A percentile compares a stretch with the other conserved stretches of the same genome.
Conservation (phyloP, 1,140 invertebrate genomes). For the Cepaea nemoralis region DNA sequence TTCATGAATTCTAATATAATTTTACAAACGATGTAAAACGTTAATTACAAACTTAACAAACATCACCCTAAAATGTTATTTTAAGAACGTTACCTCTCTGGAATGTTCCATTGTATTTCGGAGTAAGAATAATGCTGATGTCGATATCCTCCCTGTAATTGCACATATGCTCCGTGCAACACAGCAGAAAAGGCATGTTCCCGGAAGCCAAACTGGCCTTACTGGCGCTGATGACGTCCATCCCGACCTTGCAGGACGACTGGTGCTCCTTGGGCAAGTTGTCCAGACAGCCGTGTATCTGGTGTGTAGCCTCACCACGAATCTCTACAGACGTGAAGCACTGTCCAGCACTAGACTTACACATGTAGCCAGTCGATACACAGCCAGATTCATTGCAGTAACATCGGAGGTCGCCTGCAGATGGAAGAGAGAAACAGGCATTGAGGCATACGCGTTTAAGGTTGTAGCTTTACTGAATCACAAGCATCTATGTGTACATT, state of each 20-base stretch:
- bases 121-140: slow-evolving; percentile 46
- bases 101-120: slow-evolving; percentile 53
- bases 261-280: slow-evolving; percentile 64
- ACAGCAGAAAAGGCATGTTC: slow-evolving; percentile 75
- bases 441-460: too few species aligned
- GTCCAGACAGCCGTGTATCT: slow-evolving; percentile 77
- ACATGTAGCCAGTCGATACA: slow-evolving; percentile 86
- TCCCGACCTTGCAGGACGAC: slow-evolving; percentile 39
- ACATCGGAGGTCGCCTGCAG: slow-evolving; percentile 79
- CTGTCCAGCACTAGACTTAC: slow-evolving; percentile 79
- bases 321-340: slow-evolving; percentile 79
- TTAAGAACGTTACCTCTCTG: slow-evolving; percentile 46
- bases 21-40: too few species aligned
- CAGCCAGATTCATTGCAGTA: slow-evolving; percentile 86
- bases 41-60: too few species aligned
- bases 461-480: too few species aligned
- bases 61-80: too few species aligned
- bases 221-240: slow-evolving; percentile 72
- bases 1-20: too few species aligned
- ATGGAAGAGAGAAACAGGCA: slow-evolving; percentile 24
- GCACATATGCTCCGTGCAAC: slow-evolving; percentile 85
- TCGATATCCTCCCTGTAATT: slow-evolving; percentile 80
- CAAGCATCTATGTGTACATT: too few species aligned
- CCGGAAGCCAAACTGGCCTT: slow-evolving; percentile 59
- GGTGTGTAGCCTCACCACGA: slow-evolving; percentile 62